Evolutionary conservation across 2,888 invertebrate genomes (phyloP).

Genomic region (Invenusta paracnida): DNA sequence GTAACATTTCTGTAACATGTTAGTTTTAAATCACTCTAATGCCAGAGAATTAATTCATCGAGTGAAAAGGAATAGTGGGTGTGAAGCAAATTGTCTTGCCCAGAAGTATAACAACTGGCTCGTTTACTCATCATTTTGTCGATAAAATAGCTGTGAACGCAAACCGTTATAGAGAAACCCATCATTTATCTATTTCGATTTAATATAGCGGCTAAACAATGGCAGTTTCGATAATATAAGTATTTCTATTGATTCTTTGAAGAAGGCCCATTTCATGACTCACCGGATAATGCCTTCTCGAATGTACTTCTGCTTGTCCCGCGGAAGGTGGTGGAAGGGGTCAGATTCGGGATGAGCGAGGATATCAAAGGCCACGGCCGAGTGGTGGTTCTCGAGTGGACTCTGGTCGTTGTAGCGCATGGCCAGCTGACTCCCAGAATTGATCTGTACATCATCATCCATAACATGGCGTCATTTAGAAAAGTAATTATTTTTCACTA

Average conservation of each 20-base stretch:
- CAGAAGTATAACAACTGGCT: no score
- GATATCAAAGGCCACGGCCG: slow-evolving; percentile 58
- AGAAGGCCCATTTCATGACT: not conserved
- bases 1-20: no score
- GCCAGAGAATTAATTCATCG: no score
- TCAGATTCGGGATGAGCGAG: slow-evolving; percentile 45
- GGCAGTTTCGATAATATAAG: not conserved
- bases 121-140: no score
- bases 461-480: no score
- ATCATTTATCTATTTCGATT: not conserved
- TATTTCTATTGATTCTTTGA: not conserved
- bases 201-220: no score
- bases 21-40: no score
- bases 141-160: no score
- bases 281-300: slow-evolving; percentile 71
- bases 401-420: slow-evolving; percentile 60
- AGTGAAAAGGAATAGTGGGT: no score
- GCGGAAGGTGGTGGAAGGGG: slow-evolving; percentile 33
- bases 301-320: slow-evolving; percentile 31
- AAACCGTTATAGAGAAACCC: not conserved
- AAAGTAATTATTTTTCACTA: no score
- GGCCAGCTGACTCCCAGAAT: slow-evolving; percentile 59
- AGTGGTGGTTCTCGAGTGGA: slow-evolving; percentile 60
- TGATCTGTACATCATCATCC: slow-evolving; percentile 52
- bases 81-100: no score